Conservation (phyloP, 30 jellyfish, hydroid and myxozoan species). For the Morbakka virulenta region DNA sequence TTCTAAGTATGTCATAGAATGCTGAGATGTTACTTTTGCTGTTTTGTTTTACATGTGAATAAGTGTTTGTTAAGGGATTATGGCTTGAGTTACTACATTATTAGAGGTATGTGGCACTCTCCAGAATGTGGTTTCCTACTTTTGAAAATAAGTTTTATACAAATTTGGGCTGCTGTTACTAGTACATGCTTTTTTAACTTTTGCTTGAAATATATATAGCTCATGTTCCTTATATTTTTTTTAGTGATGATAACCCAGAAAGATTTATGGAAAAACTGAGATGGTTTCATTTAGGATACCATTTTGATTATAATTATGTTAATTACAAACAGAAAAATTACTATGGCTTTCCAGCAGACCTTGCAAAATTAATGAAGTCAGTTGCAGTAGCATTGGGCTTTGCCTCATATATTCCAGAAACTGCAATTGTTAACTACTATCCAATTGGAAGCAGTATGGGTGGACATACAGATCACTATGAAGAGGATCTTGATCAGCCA, state of each 20-base stretch:
- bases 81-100: no score
- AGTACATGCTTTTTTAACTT: no score
- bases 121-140: no score
- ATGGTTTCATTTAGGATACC: conserved; percentile 97
- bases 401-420: conserved; percentile 72
- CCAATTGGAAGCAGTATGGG: conserved; percentile 99
- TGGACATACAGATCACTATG: conserved; percentile 98
- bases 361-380: conserved; percentile 56
- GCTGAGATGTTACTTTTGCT: no score
- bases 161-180: no score
- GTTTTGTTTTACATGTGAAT: no score
- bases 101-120: no score
- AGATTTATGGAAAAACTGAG: conserved; percentile 65
- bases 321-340: conserved; percentile 84
- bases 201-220: no score
- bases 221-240: no score
- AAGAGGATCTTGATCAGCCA: conserved; percentile 91
- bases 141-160: no score
- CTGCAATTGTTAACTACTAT: conserved; percentile 85
- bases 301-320: conserved; percentile 90
- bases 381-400: conserved; percentile 64
- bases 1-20: no score
- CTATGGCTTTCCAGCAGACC: conserved; percentile 90
- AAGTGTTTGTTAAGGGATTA: no score
- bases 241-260: conserved; percentile 1